Percentiles rank a stretch among this genome's conserved stretches.
Evolutionary conservation across 2,888 invertebrate species (phyloP).

Genomic region (Drosophila borealis): DNA sequence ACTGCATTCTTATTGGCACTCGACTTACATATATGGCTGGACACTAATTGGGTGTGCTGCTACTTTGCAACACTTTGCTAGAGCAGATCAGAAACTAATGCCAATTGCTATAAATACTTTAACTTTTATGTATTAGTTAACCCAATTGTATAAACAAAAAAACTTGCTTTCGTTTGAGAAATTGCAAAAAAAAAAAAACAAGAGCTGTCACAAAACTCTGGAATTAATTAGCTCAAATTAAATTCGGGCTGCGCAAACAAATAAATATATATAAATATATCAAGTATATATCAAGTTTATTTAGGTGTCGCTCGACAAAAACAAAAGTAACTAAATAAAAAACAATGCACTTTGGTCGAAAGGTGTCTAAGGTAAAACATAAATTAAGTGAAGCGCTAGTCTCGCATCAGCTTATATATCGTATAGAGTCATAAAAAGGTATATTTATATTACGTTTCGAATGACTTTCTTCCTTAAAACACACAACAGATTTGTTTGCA

Average conservation of each 20-base stretch:
- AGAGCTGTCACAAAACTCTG: neutral
- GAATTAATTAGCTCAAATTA: neutral
- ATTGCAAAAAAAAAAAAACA: neutral
- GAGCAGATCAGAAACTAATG: neutral
- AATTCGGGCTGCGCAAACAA: neutral
- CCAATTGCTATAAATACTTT: neutral
- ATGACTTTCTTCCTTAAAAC: constrained; percentile 15
- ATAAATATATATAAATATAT: constrained; percentile 10
- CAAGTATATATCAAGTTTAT: constrained; percentile 8
- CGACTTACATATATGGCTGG: constrained; percentile 21
- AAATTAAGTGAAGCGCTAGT: constrained; percentile 34
- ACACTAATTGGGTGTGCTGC: constrained; percentile 25
- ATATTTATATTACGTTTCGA: constrained; percentile 20
- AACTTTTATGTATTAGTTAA: neutral
- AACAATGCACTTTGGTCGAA: too few relatives aligned
- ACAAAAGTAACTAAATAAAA: neutral
- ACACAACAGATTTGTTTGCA: constrained; percentile 11
- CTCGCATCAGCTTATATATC: neutral
- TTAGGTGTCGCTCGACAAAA: constrained; percentile 28
- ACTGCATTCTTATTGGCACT: constrained; percentile 55
- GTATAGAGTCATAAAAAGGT: neutral
- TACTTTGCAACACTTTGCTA: neutral
- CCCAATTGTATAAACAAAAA: too few relatives aligned
- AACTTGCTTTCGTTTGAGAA: neutral
- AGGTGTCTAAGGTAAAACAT: constrained; percentile 2